Percentiles rank a stretch among this genome's conserved stretches.
Evolutionary conservation across 2,113 vertebrate species (phyloP).

Genomic region (Sander lucioperca): DNA sequence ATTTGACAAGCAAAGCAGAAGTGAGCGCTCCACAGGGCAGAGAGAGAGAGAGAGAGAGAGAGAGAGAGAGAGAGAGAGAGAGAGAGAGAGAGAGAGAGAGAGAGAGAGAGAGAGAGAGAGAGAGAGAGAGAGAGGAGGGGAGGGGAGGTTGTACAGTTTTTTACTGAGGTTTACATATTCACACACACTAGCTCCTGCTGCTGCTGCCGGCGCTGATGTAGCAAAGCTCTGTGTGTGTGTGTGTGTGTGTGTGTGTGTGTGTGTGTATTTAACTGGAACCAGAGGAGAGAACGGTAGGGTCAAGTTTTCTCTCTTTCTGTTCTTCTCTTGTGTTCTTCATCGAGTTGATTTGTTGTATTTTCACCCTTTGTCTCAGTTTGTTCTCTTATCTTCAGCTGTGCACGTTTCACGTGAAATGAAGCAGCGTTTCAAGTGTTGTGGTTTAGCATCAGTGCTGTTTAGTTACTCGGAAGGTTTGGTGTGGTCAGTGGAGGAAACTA

Average conservation of each 20-base stretch:
- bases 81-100: not conserved
- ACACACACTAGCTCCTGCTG: slow-evolving; percentile 39
- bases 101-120: slow-evolving; percentile 34
- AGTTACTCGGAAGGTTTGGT: not conserved
- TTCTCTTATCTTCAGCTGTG: not conserved
- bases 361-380: not conserved
- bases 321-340: not conserved
- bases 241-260: slow-evolving; percentile 34
- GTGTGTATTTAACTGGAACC: slow-evolving; percentile 41
- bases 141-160: slow-evolving; percentile 51
- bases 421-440: not conserved
- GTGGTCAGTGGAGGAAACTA: not conserved
- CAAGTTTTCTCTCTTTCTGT: slow-evolving; percentile 3
- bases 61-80: slow-evolving; percentile 35
- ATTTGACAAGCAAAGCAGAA: slow-evolving; percentile 74
- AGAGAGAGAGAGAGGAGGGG: slow-evolving; percentile 35
- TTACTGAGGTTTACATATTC: slow-evolving; percentile 61
- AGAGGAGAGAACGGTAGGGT: slow-evolving; percentile 60
- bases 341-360: not conserved
- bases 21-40: slow-evolving; percentile 58
- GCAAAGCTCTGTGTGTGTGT: slow-evolving; percentile 34
- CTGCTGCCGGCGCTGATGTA: slow-evolving; percentile 59
- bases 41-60: slow-evolving; percentile 34
- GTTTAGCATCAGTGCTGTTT: not conserved
- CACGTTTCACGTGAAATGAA: not conserved